phyloP scores from a whole-genome alignment of 1,140 invertebrate genomes.

The Hestina assimilis region DNA sequence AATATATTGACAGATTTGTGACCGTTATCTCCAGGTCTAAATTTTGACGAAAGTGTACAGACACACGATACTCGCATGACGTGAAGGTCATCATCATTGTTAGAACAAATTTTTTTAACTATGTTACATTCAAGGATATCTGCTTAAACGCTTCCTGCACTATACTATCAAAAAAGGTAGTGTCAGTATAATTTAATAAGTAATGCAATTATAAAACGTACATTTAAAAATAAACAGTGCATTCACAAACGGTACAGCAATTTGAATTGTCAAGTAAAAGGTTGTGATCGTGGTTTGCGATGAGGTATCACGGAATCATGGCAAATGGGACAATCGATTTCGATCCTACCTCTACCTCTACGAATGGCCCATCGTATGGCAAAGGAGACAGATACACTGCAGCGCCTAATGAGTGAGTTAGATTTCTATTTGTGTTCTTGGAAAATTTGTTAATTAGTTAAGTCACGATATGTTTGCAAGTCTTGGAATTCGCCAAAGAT shows the following conservation, averaged over 20 bases:
- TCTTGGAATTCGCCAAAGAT: conserved; percentile 8
- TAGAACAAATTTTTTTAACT: conserved; percentile 39
- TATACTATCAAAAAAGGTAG: conserved; percentile 8
- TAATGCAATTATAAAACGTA: background rate
- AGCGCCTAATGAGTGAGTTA: conserved; percentile 70
- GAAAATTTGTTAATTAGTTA: background rate
- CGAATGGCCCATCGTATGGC: conserved; percentile 57
- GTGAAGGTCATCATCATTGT: conserved; percentile 4
- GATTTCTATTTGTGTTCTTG: conserved; percentile 10
- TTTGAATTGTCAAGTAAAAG: background rate
- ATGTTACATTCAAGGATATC: conserved; percentile 69
- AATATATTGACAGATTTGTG: background rate
- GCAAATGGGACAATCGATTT: conserved; percentile 45
- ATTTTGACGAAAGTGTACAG: conserved; percentile 9
- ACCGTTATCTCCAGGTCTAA: background rate
- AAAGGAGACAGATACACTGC: conserved; percentile 69
- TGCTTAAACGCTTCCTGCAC: conserved; percentile 51
- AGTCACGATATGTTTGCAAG: conserved; percentile 6
- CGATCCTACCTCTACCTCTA: conserved; percentile 23
- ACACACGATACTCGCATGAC: conserved; percentile 5
- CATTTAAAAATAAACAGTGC: background rate
- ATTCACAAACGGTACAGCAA: too few species aligned
- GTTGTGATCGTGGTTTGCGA: conserved; percentile 34
- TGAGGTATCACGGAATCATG: conserved; percentile 55
- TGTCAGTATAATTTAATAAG: background rate